phyloP scores from a whole-genome alignment of 2,797 vertebrate genomes.

The Meda fulgida region DNA sequence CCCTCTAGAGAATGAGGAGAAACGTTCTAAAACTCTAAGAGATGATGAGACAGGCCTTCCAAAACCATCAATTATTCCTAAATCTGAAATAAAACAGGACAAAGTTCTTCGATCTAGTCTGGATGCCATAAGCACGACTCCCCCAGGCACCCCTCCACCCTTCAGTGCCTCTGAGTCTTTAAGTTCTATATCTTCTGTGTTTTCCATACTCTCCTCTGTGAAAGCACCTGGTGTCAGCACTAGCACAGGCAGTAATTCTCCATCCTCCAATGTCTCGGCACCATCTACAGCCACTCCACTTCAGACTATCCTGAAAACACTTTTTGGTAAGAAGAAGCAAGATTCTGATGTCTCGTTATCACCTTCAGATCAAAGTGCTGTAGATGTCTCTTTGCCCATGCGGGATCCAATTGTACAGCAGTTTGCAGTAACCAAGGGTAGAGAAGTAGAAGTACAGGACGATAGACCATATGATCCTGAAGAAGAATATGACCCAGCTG shows the following conservation, averaged over 20 bases:
- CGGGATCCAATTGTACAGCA: slow-evolving; percentile 93
- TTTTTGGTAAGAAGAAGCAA: slow-evolving; percentile 91
- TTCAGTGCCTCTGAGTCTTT: slow-evolving; percentile 74
- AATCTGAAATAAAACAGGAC: slow-evolving; percentile 77
- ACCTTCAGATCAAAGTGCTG: slow-evolving; percentile 75
- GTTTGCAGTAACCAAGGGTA: slow-evolving; percentile 87
- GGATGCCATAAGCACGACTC: slow-evolving; percentile 84
- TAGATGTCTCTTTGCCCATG: slow-evolving; percentile 74
- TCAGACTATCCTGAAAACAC: slow-evolving; percentile 92
- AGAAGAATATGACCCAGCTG: slow-evolving; percentile 91
- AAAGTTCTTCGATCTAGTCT: slow-evolving; percentile 75
- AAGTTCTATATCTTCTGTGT: slow-evolving; percentile 75
- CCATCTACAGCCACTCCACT: slow-evolving; percentile 80
- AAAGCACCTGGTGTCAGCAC: slow-evolving; percentile 72
- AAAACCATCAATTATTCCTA: slow-evolving; percentile 66
- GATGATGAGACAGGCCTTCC: slow-evolving; percentile 78
- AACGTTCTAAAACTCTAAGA: slow-evolving; percentile 82
- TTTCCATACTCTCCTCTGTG: slow-evolving; percentile 81
- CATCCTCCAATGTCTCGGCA: slow-evolving; percentile 65
- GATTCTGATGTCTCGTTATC: slow-evolving; percentile 84
- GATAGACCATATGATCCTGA: slow-evolving; percentile 97
- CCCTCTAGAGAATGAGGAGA: slow-evolving; percentile 85
- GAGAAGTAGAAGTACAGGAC: slow-evolving; percentile 85
- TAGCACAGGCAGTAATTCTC: slow-evolving; percentile 67
- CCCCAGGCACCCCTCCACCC: slow-evolving; percentile 87